phyloP scores from a whole-genome alignment of 1,140 invertebrate genomes.

The Pseudomyrmex flavicornis region DNA sequence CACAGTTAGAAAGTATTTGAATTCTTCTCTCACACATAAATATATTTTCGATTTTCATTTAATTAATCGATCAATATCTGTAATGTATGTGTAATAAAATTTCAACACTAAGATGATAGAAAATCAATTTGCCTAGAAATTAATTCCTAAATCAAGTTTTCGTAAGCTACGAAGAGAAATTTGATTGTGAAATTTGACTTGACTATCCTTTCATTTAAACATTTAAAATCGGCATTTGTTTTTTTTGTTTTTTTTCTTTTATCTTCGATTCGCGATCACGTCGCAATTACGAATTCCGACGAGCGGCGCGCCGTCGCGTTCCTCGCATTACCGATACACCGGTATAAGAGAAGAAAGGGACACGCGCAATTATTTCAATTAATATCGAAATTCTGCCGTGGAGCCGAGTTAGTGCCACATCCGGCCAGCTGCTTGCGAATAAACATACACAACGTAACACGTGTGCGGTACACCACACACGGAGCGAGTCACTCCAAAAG shows the following conservation, averaged over 20 bases:
- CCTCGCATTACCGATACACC: neutral
- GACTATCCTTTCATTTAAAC: too few species aligned
- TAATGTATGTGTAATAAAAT: too few species aligned
- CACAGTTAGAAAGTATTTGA: neutral
- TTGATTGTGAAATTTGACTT: too few species aligned
- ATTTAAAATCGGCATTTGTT: neutral
- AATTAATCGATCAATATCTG: too few species aligned
- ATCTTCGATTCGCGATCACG: neutral
- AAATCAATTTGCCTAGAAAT: too few species aligned
- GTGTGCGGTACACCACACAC: neutral
- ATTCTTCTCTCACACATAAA: neutral
- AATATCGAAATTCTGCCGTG: constrained; percentile 41
- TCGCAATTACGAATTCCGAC: neutral
- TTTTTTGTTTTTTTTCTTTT: neutral
- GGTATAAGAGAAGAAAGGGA: too few species aligned
- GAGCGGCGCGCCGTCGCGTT: neutral
- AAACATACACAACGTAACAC: constrained; percentile 30
- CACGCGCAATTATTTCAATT: constrained; percentile 65
- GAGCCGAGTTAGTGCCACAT: neutral
- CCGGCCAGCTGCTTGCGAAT: constrained; percentile 4
- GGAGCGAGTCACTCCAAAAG: constrained; percentile 50
- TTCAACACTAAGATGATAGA: too few species aligned
- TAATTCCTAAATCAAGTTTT: too few species aligned
- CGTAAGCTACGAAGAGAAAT: too few species aligned
- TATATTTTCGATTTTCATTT: too few species aligned